Evolutionary conservation across 2,113 vertebrate genomes (phyloP), one percentile per base, ranked within the genome.

Genomic region (Notarius quadriscutis): DNA sequence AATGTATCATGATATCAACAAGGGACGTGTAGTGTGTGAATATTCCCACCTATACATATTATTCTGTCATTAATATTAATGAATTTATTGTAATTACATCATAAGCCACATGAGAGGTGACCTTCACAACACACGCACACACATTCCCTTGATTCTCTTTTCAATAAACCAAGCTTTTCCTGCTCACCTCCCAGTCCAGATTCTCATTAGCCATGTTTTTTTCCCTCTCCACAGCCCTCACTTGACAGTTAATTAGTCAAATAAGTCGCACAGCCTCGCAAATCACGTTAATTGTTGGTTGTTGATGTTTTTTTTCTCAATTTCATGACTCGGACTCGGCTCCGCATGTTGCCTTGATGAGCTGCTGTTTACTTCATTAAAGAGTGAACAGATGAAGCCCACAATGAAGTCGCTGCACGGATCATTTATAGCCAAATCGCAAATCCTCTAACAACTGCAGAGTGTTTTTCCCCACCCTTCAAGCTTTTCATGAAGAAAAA

Each of bases 241-340:
- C 84, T 83, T 57, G 86, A 88, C 89, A 89, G 91, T 91, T 89
- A 92, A 89, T 91, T 91, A 89, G 89, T 90, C 87, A 84, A 89
- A 88, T 90, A 89, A 79, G 80, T 85, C 75, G 75, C 41, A 60
- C 69, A 11, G 84, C 82, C 87, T 92, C 84, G 78, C 83, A 60
- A 85, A 75, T 87, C 62, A 69, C 85, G 51, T 89, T 91, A 84
- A 87, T 89, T 78, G 79, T 67, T 65, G n/a, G 53, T 34, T 86
- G 69, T 69, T 90, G 81, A 71, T 27, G 74, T 67, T 65, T 57
- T 74, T 53, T n/a, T 69, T 65, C 6, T 18, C 17, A 51, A 27
- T 55, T 81, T 69, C 30, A 5, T 57, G 2, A 7, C 75, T 79
- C 58, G 27, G 34, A 30, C 53, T 81, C 22, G 30, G 27, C 65